These are phyloP conservation scores for Morelia viridis DNA, from an alignment of 2,797 vertebrate species.

Conservation along the genomic window DNA sequence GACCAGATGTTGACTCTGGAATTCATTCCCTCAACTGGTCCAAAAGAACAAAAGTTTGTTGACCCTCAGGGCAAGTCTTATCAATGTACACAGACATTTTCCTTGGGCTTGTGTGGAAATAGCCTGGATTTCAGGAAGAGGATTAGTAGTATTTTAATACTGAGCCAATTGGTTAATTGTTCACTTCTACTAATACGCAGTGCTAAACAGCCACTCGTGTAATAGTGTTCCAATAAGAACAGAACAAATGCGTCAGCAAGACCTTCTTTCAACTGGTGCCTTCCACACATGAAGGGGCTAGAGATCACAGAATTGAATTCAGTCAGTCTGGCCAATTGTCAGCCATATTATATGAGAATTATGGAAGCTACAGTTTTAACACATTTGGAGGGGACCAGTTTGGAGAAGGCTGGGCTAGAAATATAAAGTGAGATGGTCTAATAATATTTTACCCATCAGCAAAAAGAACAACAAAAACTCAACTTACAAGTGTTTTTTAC, in stretches of 20 bases:
- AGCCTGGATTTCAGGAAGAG: constrained; percentile 20
- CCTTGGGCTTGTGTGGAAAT: neutral
- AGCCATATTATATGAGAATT: neutral
- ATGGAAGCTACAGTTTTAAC: neutral
- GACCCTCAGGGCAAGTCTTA: constrained; percentile 49
- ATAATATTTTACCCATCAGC: neutral
- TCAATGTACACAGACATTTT: constrained; percentile 56
- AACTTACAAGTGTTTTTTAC: neutral
- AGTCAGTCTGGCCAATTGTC: neutral
- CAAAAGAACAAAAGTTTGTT: constrained; percentile 42
- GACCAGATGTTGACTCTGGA: constrained; percentile 37
- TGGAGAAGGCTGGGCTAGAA: neutral
- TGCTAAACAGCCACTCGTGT: constrained; percentile 17
- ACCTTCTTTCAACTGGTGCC: neutral
- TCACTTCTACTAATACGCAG: constrained; percentile 40
- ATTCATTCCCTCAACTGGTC: constrained; percentile 39
- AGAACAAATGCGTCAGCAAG: neutral
- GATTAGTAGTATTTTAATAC: constrained; percentile 19
- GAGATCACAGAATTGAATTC: neutral
- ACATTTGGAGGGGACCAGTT: neutral
- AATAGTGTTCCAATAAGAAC: neutral
- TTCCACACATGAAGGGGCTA: neutral
- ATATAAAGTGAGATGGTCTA: neutral
- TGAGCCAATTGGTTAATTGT: constrained; percentile 37
- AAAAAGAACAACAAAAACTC: neutral